Base-by-base conservation (phyloP, 2,888 invertebrate genomes). In the Pollenia labialis region DNA sequence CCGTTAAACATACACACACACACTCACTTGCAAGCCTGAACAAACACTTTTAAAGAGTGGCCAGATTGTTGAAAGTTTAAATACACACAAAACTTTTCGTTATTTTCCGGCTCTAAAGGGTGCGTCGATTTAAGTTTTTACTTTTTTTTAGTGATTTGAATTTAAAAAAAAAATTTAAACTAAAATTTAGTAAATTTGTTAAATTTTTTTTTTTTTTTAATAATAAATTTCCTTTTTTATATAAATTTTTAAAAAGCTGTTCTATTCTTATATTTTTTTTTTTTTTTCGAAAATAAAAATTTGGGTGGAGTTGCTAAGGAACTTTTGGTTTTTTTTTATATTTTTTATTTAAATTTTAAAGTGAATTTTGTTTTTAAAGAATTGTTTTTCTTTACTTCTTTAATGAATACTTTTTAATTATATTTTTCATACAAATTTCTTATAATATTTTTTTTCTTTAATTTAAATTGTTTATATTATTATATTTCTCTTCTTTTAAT, bases 281-380 rank as follows among this genome's bases (percentile, higher is more conserved):
- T 64, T 42, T 14, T 46, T 58, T 40, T 11, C 40, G 58, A 12
- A 54, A 60, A 60, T 32, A 23, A 60, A 66, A 76, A 52, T 80
- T 75, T 85, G 85, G 87, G 85, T 85, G 87, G 87, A 85, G 87
- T 82, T 82, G 66, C 69, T 84, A 76, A 87, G 87, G 87, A 87
- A 87, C 87, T 87, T 87, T 87, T 54, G 48, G 6, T 58, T 77
- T 81, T 66, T 76, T 18, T 48, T 58, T 9, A 60, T n/a, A 10
- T 46, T 40, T 72, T 42, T 42, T 74, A 6, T 62, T 23, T 48
- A 23, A 32, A 7, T 40, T 16, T 69, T 42, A n/a, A 58, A 50
- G 4, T 16, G 14, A 14, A 2, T 40, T 60, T 62, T 74, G 4
- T 68, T 46, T 72, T 54, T 54, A n/a, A 50, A 48, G 0, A 4